Conservation (phyloP, 2,797 vertebrate genomes). For the Platyrinchus mystaceus region DNA sequence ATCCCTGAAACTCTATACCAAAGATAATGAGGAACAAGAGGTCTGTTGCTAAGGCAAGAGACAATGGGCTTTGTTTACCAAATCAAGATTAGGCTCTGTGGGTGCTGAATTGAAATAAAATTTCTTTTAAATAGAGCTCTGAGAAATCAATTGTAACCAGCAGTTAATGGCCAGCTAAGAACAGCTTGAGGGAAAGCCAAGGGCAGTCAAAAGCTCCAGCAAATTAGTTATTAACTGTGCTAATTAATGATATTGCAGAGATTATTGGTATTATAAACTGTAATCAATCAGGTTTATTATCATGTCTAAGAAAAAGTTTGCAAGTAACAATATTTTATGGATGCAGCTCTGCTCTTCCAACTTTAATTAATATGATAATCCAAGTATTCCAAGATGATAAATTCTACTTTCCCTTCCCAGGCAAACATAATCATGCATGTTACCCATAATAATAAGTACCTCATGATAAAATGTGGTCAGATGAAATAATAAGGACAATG, state of each 20-base stretch:
- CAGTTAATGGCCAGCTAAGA: conserved; percentile 73
- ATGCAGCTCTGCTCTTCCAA: neutral
- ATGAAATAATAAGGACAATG: neutral
- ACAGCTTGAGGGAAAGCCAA: conserved; percentile 75
- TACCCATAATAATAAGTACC: neutral
- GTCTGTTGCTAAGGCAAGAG: conserved; percentile 8
- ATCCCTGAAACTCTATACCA: neutral
- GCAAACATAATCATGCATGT: neutral
- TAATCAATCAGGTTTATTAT: conserved; percentile 70
- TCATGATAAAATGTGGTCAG: neutral
- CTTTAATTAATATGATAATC: conserved; percentile 57
- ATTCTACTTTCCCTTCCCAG: neutral
- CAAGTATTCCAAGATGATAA: neutral
- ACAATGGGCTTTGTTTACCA: conserved; percentile 63
- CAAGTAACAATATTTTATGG: conserved; percentile 26
- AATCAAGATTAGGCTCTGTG: conserved; percentile 64
- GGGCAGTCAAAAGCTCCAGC: conserved; percentile 67
- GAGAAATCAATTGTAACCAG: conserved; percentile 75
- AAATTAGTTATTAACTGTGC: conserved; percentile 76
- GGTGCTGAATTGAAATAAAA: conserved; percentile 72
- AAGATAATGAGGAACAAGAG: neutral
- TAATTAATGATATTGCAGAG: conserved; percentile 73
- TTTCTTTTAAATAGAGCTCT: conserved; percentile 68
- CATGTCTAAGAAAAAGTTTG: conserved; percentile 52
- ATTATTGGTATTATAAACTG: conserved; percentile 74